Evolutionary conservation across 2,113 vertebrate genomes (phyloP).

Genomic region (Triplophysa siluroides): DNA sequence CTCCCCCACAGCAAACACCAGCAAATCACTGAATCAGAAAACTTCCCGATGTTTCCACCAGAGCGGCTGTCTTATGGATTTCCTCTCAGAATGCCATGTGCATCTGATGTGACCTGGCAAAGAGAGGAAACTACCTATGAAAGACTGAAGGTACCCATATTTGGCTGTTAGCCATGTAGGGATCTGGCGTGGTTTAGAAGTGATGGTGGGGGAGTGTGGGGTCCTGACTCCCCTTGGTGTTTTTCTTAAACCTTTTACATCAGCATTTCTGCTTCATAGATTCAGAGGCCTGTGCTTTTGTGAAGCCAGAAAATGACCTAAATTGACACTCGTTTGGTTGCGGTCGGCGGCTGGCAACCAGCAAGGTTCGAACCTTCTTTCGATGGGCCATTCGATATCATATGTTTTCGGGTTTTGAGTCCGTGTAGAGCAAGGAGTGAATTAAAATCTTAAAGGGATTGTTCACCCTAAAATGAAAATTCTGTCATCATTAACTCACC

Average conservation of each 20-base stretch:
- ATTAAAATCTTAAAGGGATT: no score
- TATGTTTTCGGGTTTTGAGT: not conserved
- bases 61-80: not conserved
- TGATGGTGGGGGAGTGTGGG: slow-evolving; percentile 24
- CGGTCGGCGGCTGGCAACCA: slow-evolving; percentile 62
- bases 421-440: not conserved
- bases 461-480: no score
- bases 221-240: slow-evolving; percentile 71
- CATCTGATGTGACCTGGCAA: slow-evolving; percentile 34
- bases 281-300: slow-evolving; percentile 69
- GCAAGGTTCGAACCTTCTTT: slow-evolving; percentile 33
- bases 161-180: slow-evolving; percentile 46
- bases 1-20: slow-evolving; percentile 54
- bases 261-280: slow-evolving; percentile 74
- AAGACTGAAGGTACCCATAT: slow-evolving; percentile 51
- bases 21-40: slow-evolving; percentile 65
- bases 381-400: not conserved
- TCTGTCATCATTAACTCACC: no score
- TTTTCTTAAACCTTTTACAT: slow-evolving; percentile 79
- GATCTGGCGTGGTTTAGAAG: slow-evolving; percentile 24
- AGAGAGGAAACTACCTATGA: not conserved
- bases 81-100: slow-evolving; percentile 16
- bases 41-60: slow-evolving; percentile 42
- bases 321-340: slow-evolving; percentile 65
- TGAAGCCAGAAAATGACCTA: slow-evolving; percentile 75